phyloP scores from a whole-genome alignment of 2,113 vertebrate genomes.

The Rhodinocichla rosea region DNA sequence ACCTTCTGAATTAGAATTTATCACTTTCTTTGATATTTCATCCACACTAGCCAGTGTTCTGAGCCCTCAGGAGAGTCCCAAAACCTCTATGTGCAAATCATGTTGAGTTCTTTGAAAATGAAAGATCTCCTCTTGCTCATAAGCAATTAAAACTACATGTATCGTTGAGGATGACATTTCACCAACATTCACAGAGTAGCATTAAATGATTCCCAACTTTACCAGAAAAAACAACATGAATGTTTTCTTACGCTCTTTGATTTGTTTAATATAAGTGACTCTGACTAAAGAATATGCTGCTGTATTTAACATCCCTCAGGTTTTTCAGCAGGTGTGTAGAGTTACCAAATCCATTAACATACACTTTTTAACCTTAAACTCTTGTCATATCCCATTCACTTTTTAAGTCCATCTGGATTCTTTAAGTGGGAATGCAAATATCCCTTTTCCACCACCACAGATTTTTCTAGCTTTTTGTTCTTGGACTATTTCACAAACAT shows the following conservation, averaged over 20 bases:
- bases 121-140: neutral
- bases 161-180: neutral
- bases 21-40: neutral
- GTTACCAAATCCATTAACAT: neutral
- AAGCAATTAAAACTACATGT: neutral
- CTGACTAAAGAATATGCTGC: neutral
- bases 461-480: neutral
- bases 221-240: neutral
- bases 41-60: neutral
- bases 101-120: neutral
- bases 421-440: neutral
- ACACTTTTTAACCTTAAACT: neutral
- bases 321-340: neutral
- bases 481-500: neutral
- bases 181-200: neutral
- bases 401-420: neutral
- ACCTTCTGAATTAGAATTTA: neutral
- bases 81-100: neutral
- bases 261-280: neutral
- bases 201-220: neutral
- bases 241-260: neutral
- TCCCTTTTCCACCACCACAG: neutral
- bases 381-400: neutral
- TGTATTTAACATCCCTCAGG: neutral
- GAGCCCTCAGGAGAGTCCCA: neutral